These are phyloP conservation scores for Steinernema feltiae DNA, from an alignment of 1,140 invertebrate genomes.

Conservation along the genomic window DNA sequence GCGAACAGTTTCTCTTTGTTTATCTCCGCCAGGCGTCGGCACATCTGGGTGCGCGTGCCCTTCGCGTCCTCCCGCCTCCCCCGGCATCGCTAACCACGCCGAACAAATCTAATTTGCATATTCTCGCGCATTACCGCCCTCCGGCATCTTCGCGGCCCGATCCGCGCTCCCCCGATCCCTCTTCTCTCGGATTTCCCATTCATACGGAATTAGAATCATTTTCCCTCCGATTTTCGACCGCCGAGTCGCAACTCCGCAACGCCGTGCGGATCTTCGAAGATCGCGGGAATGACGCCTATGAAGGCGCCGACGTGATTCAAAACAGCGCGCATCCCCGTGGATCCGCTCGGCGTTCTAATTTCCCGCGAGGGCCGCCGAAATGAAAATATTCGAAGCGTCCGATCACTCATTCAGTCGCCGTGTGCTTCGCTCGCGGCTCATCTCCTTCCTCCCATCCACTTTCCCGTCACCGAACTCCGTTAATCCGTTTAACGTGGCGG, in stretches of 20 bases:
- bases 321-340: neutral
- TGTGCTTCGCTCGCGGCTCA: neutral
- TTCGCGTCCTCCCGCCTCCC: neutral
- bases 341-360: neutral
- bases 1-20: neutral
- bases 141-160: no score
- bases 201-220: constrained; percentile 1
- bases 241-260: constrained; percentile 1
- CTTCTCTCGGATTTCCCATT: constrained; percentile 11
- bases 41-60: neutral
- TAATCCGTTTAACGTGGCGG: neutral
- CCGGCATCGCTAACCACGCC: neutral
- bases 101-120: constrained; percentile 7
- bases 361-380: constrained; percentile 14
- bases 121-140: neutral
- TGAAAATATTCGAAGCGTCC: no score
- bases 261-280: neutral
- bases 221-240: neutral
- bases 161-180: neutral
- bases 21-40: neutral
- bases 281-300: no score
- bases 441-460: neutral
- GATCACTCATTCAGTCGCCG: neutral
- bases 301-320: no score
- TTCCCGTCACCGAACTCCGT: neutral